phyloP scores from a whole-genome alignment of 2,888 invertebrate species.

The Platycheirus albimanus region DNA sequence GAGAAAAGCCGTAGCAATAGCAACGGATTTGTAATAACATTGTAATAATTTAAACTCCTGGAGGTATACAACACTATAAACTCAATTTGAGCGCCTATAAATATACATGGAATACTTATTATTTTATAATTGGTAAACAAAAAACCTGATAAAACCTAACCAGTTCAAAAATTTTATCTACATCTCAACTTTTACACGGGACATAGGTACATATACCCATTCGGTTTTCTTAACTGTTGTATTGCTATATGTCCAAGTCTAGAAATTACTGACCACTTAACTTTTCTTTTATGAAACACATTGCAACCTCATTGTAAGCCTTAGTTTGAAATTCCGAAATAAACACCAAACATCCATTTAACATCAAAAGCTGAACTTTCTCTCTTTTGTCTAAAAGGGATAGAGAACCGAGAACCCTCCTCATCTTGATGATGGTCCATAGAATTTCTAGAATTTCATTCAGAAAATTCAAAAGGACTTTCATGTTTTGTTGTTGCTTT shows the following conservation, averaged over 20 bases:
- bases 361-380: constrained; percentile 2
- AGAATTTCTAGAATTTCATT: constrained; percentile 22
- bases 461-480: constrained; percentile 49
- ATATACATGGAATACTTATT: no score
- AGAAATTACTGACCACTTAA: not conserved
- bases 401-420: not conserved
- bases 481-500: no score
- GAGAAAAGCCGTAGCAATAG: no score
- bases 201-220: no score
- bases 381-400: not conserved
- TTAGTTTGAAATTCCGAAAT: not conserved
- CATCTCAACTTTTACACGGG: not conserved
- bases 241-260: not conserved
- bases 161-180: no score
- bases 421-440: not conserved
- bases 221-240: not conserved
- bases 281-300: not conserved
- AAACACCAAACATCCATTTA: not conserved
- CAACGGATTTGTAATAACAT: no score
- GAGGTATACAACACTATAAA: no score
- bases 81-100: no score
- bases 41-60: no score
- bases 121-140: no score
- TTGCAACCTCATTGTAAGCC: not conserved
- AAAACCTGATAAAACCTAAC: no score